Conservation (phyloP, 1,140 invertebrate genomes). For the Macrobrachium rosenbergii region DNA sequence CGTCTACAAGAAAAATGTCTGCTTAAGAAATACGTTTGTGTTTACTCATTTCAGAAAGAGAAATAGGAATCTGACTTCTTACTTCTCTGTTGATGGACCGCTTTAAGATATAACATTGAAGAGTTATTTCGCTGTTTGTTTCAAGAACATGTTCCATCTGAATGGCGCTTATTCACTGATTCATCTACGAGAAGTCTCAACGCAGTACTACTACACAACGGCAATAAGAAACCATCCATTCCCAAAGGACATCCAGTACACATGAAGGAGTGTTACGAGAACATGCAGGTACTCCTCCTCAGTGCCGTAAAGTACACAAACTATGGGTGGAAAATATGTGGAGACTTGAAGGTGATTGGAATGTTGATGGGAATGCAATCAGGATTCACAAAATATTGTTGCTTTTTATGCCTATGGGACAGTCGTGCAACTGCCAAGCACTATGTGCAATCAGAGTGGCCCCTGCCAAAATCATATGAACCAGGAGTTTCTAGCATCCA, state of each 20-base stretch:
- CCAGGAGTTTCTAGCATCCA: background rate
- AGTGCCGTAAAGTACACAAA: conserved; percentile 24
- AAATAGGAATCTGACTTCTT: too few relatives aligned
- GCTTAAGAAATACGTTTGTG: too few relatives aligned
- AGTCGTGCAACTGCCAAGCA: conserved; percentile 14
- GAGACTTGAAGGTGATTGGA: too few relatives aligned
- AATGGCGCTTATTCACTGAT: conserved; percentile 23
- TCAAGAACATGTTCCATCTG: too few relatives aligned
- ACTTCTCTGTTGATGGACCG: too few relatives aligned
- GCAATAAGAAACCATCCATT: conserved; percentile 10
- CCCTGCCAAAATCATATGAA: background rate
- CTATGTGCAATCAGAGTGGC: conserved; percentile 20
- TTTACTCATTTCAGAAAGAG: too few relatives aligned
- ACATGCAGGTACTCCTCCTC: conserved; percentile 9
- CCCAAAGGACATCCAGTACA: conserved; percentile 19
- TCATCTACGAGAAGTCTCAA: conserved; percentile 19
- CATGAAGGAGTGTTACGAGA: conserved; percentile 30
- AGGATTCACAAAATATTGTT: too few relatives aligned
- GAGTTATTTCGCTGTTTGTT: too few relatives aligned
- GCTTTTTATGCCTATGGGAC: conserved; percentile 32
- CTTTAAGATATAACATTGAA: too few relatives aligned
- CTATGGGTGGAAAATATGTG: too few relatives aligned
- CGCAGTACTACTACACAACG: conserved; percentile 32
- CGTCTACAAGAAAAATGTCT: too few relatives aligned
- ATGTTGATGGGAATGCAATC: too few relatives aligned